Base-by-base conservation (phyloP, 1,140 invertebrate genomes). In the Mizuhopecten yessoensis region DNA sequence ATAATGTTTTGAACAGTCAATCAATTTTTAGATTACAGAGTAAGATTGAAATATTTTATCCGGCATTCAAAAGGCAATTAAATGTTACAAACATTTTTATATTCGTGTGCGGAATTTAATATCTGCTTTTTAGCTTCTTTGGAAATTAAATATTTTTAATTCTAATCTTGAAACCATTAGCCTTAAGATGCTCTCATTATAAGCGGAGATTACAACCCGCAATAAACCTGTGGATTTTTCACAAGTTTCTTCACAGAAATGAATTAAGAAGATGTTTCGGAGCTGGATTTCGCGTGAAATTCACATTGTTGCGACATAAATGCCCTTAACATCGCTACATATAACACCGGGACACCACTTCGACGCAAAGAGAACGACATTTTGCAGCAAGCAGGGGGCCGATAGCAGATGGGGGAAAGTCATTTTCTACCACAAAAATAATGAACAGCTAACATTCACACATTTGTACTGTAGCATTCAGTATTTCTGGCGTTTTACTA, bases 211-310 rank as follows among this genome's bases (percentile, higher is more conserved):
- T 75, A 29, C 29, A 7, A 75, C 1, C 23, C 0, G 57, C n/a
- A 0, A 75, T 75, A 75, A 75, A 75, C 57, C 23, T 75, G 57
- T 75, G 57, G 57, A 75, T 75, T 75, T 45, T 75, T 75, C 57
- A 75, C 57, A 75, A 75, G 57, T 75, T 75, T 75, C 57, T 75
- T 75, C 57, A 75, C 57, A 75, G 57, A 75, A 75, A 75, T 75
- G 29, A 75, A 75, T 75, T 75, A 29, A 17, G 57, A 75, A 75
- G 57, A 75, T 75, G 57, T 75, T 75, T 75, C 11, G 15, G 57
- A 20, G 57, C 57, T 29, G 17, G 57, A 75, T 29, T 29, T n/a
- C 29, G 57, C 57, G 57, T 75, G 57, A 75, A 75, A 75, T 75
- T 17, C 23, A 75, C 57, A 75, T 75, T 75, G 57, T 75, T 75